Evolutionary conservation across 2,797 vertebrate species (phyloP).

Genomic region (Pipistrellus nathusii): DNA sequence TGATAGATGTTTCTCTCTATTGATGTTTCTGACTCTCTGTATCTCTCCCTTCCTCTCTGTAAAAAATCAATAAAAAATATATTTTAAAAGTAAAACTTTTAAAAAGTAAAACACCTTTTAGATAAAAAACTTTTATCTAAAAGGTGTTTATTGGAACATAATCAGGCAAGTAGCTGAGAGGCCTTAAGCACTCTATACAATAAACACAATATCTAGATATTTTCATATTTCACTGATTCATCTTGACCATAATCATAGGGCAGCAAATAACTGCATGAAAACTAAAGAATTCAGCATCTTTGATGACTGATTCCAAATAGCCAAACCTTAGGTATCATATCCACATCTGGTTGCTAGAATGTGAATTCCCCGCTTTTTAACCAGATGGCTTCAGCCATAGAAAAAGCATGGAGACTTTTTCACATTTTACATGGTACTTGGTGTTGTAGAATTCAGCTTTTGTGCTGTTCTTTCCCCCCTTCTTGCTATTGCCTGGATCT

Average conservation of each 20-base stretch:
- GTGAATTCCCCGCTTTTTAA: conserved; percentile 13
- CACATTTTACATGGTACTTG: conserved; percentile 49
- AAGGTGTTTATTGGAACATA: background rate
- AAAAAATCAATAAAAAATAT: too few species aligned
- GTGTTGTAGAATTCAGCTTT: conserved; percentile 67
- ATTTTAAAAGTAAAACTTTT: too few species aligned
- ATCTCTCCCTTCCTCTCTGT: too few species aligned
- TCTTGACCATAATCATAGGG: background rate
- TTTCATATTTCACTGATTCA: background rate
- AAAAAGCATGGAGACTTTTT: conserved; percentile 46
- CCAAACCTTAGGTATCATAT: background rate
- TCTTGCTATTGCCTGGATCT: conserved; percentile 84
- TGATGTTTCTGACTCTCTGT: too few species aligned
- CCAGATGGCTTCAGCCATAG: conserved; percentile 63
- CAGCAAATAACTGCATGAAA: background rate
- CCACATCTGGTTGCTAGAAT: conserved; percentile 39
- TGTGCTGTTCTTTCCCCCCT: conserved; percentile 43
- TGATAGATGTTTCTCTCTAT: too few species aligned
- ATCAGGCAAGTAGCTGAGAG: background rate
- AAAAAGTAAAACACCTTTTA: conserved; percentile 18
- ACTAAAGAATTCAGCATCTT: background rate
- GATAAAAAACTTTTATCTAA: conserved; percentile 2
- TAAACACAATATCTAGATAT: background rate
- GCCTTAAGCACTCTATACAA: background rate
- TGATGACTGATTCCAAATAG: background rate